phyloP scores from a whole-genome alignment of 2,113 vertebrate species.

The Nettapus auritus region DNA sequence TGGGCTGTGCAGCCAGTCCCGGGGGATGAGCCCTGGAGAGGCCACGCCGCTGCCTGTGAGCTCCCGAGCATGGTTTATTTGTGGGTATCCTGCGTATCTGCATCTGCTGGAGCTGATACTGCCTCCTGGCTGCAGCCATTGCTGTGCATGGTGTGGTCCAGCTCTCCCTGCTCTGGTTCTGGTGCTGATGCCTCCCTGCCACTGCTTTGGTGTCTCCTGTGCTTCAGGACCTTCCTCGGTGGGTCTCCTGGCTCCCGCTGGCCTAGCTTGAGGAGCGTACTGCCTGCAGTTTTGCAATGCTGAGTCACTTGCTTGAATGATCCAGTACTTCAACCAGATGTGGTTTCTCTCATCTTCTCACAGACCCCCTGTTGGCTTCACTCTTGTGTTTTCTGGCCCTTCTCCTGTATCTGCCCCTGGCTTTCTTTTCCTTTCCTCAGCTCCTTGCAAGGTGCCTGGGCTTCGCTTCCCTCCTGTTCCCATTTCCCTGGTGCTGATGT shows the following conservation, averaged over 20 bases:
- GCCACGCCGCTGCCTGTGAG: background rate
- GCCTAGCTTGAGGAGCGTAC: background rate
- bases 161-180: conserved; percentile 1
- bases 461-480: background rate
- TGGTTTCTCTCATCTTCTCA: background rate
- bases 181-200: background rate
- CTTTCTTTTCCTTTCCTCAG: background rate
- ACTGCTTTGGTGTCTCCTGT: background rate
- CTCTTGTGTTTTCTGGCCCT: background rate
- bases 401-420: background rate
- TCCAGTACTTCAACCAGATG: background rate
- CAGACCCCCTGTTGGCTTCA: background rate
- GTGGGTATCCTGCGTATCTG: background rate
- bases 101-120: background rate
- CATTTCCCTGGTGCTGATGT: background rate
- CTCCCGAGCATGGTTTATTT: background rate
- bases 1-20: background rate
- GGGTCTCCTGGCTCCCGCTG: rapidly evolving
- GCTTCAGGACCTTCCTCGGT: background rate
- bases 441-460: background rate
- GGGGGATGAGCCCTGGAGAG: background rate
- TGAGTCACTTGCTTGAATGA: background rate
- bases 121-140: background rate
- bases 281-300: background rate
- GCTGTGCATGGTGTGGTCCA: background rate